phyloP scores from a whole-genome alignment of 2,113 vertebrate species.

The Melospiza georgiana region DNA sequence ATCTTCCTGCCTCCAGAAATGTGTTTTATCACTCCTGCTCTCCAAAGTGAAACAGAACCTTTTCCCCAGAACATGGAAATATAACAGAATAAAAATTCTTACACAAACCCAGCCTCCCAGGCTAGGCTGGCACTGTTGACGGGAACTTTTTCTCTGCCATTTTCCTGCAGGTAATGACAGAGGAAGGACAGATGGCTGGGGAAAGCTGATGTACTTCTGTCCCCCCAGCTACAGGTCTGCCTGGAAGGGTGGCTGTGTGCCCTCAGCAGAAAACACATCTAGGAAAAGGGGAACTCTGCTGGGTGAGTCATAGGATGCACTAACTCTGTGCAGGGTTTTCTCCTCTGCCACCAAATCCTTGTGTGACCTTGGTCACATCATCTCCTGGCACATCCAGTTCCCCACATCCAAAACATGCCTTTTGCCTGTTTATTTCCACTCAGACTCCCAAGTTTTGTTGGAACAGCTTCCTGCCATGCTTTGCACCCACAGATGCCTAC shows the following conservation, averaged over 20 bases:
- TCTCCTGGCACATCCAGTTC: not conserved
- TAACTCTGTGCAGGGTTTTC: not conserved
- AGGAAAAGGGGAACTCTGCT: not conserved
- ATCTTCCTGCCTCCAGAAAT: not conserved
- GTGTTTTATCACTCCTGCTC: not conserved
- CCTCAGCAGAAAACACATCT: not conserved
- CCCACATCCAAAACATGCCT: not conserved
- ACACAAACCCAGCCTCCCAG: not conserved
- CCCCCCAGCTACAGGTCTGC: not conserved
- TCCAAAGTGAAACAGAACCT: not conserved
- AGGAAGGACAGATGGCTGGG: not conserved
- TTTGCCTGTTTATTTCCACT: not conserved
- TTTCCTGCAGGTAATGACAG: not conserved
- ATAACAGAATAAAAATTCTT: not conserved
- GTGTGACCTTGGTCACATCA: not conserved
- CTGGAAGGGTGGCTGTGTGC: not conserved
- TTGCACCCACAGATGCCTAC: not conserved
- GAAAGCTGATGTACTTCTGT: not conserved
- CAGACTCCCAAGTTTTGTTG: not conserved
- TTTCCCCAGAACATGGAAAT: not conserved
- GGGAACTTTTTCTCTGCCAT: not conserved
- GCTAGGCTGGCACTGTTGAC: not conserved
- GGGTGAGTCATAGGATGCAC: not conserved
- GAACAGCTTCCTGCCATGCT: not conserved
- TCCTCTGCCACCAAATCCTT: not conserved